Percentiles rank a stretch among this genome's conserved stretches.
Conservation (phyloP, 2,113 vertebrate genomes). For the Calyptommatus sinebrachiatus region DNA sequence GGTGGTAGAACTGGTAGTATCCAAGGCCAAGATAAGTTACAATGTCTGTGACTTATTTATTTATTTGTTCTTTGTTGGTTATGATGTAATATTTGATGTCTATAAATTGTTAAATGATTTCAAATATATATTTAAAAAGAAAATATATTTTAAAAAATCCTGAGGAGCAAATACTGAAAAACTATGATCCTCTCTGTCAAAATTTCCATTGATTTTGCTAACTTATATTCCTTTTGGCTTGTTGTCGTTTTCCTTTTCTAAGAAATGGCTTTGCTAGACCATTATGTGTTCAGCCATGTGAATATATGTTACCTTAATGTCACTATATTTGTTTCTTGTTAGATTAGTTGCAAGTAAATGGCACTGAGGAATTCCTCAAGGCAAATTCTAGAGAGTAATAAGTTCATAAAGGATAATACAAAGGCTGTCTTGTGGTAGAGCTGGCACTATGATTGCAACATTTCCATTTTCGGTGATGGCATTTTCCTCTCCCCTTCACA, state of each 20-base stretch:
- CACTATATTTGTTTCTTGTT: constrained; percentile 45
- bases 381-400: constrained; percentile 54
- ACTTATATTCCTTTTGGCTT: neutral
- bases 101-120: too few relatives aligned
- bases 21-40: too few relatives aligned
- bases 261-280: constrained; percentile 25
- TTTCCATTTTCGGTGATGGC: neutral
- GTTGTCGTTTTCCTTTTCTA: neutral
- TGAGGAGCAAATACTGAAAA: constrained; percentile 7
- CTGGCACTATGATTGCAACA: neutral
- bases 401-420: constrained; percentile 34
- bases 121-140: too few relatives aligned
- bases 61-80: too few relatives aligned
- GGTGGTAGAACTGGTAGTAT: constrained; percentile 3
- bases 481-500: constrained; percentile 28
- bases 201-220: constrained; percentile 27
- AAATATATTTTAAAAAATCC: too few relatives aligned
- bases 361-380: constrained; percentile 49
- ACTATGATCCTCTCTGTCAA: constrained; percentile 33
- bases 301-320: constrained; percentile 27
- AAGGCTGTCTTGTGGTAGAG: neutral
- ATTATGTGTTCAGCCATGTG: constrained; percentile 48
- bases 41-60: too few relatives aligned
- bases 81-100: too few relatives aligned
- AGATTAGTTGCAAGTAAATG: constrained; percentile 53